Evolutionary conservation across 2,113 vertebrate genomes (phyloP), one percentile per base, ranked within the genome.

Genomic region (Maccullochella peelii): DNA sequence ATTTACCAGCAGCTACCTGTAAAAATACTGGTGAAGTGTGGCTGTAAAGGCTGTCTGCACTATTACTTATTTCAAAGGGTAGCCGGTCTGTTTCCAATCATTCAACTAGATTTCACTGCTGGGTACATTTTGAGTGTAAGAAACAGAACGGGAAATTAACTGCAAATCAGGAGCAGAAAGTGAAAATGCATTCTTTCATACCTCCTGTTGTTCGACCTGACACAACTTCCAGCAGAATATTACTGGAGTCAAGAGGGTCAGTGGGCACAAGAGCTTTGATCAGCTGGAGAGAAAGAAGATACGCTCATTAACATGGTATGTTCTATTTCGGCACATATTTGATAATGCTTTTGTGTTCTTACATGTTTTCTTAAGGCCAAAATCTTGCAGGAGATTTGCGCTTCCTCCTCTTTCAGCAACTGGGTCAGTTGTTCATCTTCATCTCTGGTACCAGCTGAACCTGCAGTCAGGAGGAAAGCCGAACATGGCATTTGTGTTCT

Each of bases 191-290:
- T 55, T 63, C 6, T 16, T 44, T 25, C 71, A 1, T 77, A 98
- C 98, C 98, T 97, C 98, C 98, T 52, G 98, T 99, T 44, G 98
- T 99, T 89, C 97, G 96, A 89, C 98, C 98, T 74, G 97, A 94
- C 50, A 95, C 96, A 20, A 99, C 97, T 89, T 99, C 98, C 80
- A 99, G 92, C 86, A 99, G 69, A 27, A 97, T 94, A 67, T 95
- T 86, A 86, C 92, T 96, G 78, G 90, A 54, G 75, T 98, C 97
- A 1, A 95, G 95, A 83, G 96, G 97, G 86, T 97, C 96, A 70
- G 91, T 82, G 69, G 97, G 97, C 58, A 97, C 87, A 18, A 99
- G 91, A 70, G 89, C 91, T 91, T 95, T 94, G 67, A 97, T 95
- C 89, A 99, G 85, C 98, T 99, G 87, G 5, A 73, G 18, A 74